Evolutionary conservation across 2,888 invertebrate species (phyloP).

Genomic region (Julus scandinavius): DNA sequence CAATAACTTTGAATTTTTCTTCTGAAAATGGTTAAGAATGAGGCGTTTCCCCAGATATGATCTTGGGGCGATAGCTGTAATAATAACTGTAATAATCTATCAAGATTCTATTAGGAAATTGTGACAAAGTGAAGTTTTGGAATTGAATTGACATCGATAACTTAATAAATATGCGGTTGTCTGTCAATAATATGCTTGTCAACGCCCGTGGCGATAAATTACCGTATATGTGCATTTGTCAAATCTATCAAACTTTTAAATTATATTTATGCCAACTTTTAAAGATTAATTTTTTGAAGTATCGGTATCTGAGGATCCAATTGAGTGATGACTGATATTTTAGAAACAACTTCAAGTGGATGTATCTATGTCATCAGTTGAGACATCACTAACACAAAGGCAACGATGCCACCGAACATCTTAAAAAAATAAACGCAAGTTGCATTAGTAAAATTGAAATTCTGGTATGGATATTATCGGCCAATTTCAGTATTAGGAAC

Average conservation of each 20-base stretch:
- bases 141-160: too few relatives aligned
- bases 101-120: too few relatives aligned
- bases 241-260: background rate
- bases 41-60: too few relatives aligned
- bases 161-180: too few relatives aligned
- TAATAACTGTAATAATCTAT: too few relatives aligned
- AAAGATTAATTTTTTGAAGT: background rate
- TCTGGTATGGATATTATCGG: background rate
- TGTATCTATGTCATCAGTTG: background rate
- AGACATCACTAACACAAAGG: background rate
- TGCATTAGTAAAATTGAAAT: background rate
- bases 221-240: too few relatives aligned
- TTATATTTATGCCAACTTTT: background rate
- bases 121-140: too few relatives aligned
- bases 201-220: background rate
- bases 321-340: background rate
- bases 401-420: constrained; percentile 5
- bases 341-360: background rate
- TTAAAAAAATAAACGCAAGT: background rate
- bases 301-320: background rate
- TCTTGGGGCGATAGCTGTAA: too few relatives aligned
- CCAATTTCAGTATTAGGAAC: too few relatives aligned
- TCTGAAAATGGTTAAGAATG: too few relatives aligned
- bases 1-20: too few relatives aligned
- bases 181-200: background rate